Conservation (phyloP, 2,888 invertebrate species). For the Andrena flavipes region DNA sequence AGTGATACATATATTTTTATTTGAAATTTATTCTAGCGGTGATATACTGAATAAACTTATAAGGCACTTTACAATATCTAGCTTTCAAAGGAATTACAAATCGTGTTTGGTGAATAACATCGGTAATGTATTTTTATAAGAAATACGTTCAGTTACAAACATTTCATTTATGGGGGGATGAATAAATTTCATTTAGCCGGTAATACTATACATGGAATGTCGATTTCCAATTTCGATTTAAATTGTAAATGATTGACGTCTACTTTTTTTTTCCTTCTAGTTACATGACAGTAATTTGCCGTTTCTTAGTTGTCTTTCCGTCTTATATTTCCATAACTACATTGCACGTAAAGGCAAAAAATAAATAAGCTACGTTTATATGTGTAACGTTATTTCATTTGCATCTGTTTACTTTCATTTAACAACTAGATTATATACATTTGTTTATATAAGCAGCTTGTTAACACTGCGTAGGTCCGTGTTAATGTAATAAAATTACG, state of each 20-base stretch:
- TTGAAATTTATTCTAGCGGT: conserved; percentile 50
- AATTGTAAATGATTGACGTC: background rate
- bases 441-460: conserved; percentile 45
- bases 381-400: conserved; percentile 46
- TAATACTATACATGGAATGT: conserved; percentile 49
- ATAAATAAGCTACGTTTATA: conserved; percentile 45
- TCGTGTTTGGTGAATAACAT: conserved; percentile 17
- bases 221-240: conserved; percentile 23
- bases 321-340: conserved; percentile 28
- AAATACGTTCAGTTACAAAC: conserved; percentile 36
- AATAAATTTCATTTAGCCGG: conserved; percentile 13
- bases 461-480: conserved; percentile 31
- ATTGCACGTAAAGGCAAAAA: conserved; percentile 33
- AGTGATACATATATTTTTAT: conserved; percentile 21
- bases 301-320: conserved; percentile 28
- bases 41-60: conserved; percentile 42
- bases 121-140: conserved; percentile 5
- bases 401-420: conserved; percentile 41
- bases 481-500: conserved; percentile 42
- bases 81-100: conserved; percentile 39
- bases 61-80: conserved; percentile 47
- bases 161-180: conserved; percentile 16
- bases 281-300: conserved; percentile 14
- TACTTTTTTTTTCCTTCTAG: background rate
- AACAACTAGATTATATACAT: conserved; percentile 64